Base-by-base conservation (phyloP, 2,113 vertebrate genomes). In the Ctenodactylus gundi region DNA sequence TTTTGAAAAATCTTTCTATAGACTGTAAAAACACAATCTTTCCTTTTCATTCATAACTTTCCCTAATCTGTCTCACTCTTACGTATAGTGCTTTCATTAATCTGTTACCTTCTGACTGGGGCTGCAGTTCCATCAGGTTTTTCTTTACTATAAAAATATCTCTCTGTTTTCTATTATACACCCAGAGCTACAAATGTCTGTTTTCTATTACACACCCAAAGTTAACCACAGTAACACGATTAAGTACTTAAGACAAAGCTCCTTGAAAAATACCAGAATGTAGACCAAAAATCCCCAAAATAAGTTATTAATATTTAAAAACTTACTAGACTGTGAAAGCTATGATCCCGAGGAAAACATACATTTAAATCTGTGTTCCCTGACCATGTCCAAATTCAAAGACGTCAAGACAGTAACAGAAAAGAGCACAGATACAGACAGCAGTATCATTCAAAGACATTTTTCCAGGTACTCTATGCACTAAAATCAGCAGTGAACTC, bases 181-280 rank as follows among this genome's bases (percentile, higher is more conserved):
- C n/a, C n/a, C n/a, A n/a, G n/a, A n/a, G n/a, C n/a, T n/a, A n/a
- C n/a, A n/a, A n/a, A n/a, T n/a, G n/a, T n/a, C n/a, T n/a, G n/a
- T n/a, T n/a, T n/a, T n/a, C n/a, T n/a, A n/a, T n/a, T n/a, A n/a
- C n/a, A n/a, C n/a, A n/a, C n/a, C n/a, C n/a, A n/a, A n/a, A n/a
- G n/a, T n/a, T n/a, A n/a, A n/a, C n/a, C 13, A 17, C 11, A 65
- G 55, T 92, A 88, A 85, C 1, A 15, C 29, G 90, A 46, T 36
- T 53, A n/a, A 88, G 27, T 62, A 88, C 12, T 90, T 89, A 12
- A 95, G 6, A 46, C 23, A 46, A 83, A 84, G 49, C 12, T 93
- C 65, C 64, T 60, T 90, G 44, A 67, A 92, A 87, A 86, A 73
- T 41, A 86, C 34, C 55, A 91, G 90, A 75, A 62, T 17, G 29